Evolutionary conservation across 1,140 invertebrate species (phyloP), one percentile per base, ranked within the genome.

Genomic region (Drosophila repleta): DNA sequence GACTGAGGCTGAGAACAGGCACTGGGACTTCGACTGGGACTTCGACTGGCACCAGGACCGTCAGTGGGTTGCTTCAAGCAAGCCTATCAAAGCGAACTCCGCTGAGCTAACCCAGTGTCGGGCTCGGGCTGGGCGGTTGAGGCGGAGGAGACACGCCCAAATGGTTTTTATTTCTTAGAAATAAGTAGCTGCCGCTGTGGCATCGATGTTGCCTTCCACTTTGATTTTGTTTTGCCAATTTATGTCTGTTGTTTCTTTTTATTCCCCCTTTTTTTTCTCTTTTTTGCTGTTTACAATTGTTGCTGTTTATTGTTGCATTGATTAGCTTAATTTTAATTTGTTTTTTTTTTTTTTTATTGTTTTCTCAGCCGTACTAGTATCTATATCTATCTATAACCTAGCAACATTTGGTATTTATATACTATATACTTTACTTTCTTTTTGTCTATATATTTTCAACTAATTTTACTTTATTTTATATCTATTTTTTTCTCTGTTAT

Each of bases 111-210:
- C 29, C 43, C 21, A 24, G 20, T 17, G 41, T 43, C 58, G 58
- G 60, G 53, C 57, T 29, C 35, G 49, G 58, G 39, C 76, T 73
- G 76, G 73, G 73, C 81, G 76, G 73, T 64, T 68, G 49, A 61
- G 77, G 81, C 67, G 76, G 52, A 69, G 81, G 74, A 62, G 70
- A 81, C 82, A 87, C 82, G 82, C 82, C 82, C 82, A 87, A 74
- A 66, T 76, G 78, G 82, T 87, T 87, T 87, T 87, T 87, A 87
- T 87, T 87, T 87, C 82, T 87, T 69, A 85, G 81, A 85, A 87
- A 75, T 80, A 84, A 79, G 73, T 84, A 84, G 76, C 68, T 79
- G 63, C 43, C 68, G 74, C 24, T 66, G 53, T 57, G 48, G 60
- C 58, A 71, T 35, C 41, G 43, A 37, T 45, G 67, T 64, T 71